Percentiles rank a stretch among this genome's conserved stretches.
Conservation (phyloP, 2,797 vertebrate genomes). For the Rhinella marina region DNA sequence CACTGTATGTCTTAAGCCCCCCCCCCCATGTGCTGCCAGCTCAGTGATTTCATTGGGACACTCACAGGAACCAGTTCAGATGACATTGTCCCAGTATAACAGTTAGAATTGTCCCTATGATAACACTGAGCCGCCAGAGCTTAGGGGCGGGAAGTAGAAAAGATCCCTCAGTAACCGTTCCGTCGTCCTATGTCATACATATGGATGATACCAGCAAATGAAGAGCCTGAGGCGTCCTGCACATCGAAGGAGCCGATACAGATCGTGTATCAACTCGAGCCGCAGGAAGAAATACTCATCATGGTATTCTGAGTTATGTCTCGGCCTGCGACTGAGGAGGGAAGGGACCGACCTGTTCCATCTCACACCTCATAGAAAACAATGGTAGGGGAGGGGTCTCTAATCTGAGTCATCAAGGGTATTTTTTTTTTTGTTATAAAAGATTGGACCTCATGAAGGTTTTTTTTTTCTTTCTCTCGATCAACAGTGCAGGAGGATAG, state of each 20-base stretch:
- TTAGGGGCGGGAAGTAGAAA: neutral
- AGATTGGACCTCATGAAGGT: too few species aligned
- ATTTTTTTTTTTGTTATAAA: too few species aligned
- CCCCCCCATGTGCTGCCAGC: too few species aligned
- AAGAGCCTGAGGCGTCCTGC: neutral
- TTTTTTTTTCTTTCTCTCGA: too few species aligned
- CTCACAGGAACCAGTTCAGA: too few species aligned
- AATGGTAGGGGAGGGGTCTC: too few species aligned
- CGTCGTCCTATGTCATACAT: neutral
- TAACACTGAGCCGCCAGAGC: neutral
- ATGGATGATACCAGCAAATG: neutral
- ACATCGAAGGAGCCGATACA: neutral
- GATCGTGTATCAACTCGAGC: neutral
- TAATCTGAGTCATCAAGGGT: too few species aligned
- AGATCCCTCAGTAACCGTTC: neutral
- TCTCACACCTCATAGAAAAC: neutral
- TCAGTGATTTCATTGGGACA: too few species aligned
- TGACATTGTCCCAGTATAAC: neutral
- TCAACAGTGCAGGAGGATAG: too few species aligned
- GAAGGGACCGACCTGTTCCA: neutral
- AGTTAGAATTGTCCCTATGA: neutral
- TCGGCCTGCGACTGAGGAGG: neutral
- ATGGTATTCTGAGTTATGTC: constrained; percentile 2
- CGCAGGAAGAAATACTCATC: neutral
- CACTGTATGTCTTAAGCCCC: too few species aligned